Percentiles rank a stretch among this genome's conserved stretches.
These are phyloP conservation scores for Sarcoramphus papa DNA, from an alignment of 2,797 vertebrate genomes.

Conservation along the genomic window DNA sequence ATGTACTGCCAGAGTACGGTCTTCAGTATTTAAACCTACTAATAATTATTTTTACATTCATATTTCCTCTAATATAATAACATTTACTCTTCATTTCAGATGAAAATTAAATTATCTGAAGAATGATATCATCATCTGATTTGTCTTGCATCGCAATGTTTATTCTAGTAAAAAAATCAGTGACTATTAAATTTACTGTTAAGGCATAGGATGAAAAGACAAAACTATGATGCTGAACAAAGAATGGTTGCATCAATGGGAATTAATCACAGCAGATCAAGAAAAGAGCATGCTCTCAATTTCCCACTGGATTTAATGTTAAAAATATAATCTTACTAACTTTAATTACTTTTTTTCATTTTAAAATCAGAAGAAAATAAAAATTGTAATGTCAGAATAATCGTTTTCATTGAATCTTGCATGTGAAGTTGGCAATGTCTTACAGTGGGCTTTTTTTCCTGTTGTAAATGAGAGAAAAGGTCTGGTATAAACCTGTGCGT, in stretches of 20 bases:
- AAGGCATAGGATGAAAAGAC: not conserved
- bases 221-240: not conserved
- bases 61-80: conserved; percentile 7
- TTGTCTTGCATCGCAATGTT: not conserved
- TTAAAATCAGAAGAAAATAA: conserved; percentile 1
- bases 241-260: not conserved
- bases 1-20: not conserved
- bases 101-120: conserved; percentile 32
- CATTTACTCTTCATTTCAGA: not conserved
- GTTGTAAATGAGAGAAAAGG: not conserved
- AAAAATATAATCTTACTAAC: not conserved
- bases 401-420: not conserved
- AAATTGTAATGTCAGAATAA: not conserved
- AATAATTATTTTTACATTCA: not conserved
- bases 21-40: not conserved
- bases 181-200: conserved; percentile 11
- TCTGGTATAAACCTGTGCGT: not conserved
- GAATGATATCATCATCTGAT: not conserved
- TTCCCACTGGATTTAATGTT: conserved; percentile 3
- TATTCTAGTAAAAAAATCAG: conserved; percentile 21
- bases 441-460: not conserved
- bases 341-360: not conserved
- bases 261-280: conserved; percentile 8
- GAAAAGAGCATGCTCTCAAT: not conserved
- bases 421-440: not conserved